Evolutionary conservation across 2,888 invertebrate species (phyloP).

Genomic region (Meteorus colon): DNA sequence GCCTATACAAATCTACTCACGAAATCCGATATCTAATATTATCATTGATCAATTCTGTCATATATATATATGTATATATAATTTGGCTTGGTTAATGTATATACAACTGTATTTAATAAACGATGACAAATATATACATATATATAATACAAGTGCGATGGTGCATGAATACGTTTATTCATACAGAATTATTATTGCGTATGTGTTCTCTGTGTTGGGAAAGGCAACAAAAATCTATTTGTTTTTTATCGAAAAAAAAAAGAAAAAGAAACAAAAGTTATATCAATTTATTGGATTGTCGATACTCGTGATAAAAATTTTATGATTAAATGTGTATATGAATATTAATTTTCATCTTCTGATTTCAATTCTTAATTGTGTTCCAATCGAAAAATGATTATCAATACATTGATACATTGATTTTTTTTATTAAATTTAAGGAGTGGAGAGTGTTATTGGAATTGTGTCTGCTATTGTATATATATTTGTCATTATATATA

Average conservation of each 20-base stretch:
- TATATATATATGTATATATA: neutral
- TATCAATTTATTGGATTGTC: too few species aligned
- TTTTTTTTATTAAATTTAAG: too few species aligned
- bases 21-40: slow-evolving; percentile 14
- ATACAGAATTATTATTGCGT: too few species aligned
- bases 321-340: too few species aligned
- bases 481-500: neutral
- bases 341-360: too few species aligned
- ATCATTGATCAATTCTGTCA: neutral
- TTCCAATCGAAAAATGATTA: too few species aligned
- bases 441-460: too few species aligned
- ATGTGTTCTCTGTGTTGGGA: neutral
- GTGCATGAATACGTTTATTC: neutral
- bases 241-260: neutral
- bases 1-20: slow-evolving; percentile 18
- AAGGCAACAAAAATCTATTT: too few species aligned
- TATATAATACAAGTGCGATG: neutral
- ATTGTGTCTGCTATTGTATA: neutral
- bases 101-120: neutral
- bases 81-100: neutral
- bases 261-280: neutral
- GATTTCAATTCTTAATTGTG: too few species aligned
- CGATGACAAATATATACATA: neutral
- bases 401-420: too few species aligned
- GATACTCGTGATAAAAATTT: too few species aligned